phyloP scores from a whole-genome alignment of 2,888 invertebrate genomes.

The Melanargia galathea region DNA sequence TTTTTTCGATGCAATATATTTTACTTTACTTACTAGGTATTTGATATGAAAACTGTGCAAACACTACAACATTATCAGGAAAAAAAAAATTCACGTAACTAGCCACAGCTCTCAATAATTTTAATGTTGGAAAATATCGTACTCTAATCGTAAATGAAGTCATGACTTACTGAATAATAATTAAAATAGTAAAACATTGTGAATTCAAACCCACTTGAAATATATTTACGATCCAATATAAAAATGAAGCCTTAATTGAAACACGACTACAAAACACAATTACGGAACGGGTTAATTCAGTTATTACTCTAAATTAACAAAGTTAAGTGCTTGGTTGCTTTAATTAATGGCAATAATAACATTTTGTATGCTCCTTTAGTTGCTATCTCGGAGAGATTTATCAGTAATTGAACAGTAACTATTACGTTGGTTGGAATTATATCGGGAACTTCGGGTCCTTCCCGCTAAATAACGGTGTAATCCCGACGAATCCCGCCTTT shows the following conservation, averaged over 20 bases:
- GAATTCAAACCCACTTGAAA: constrained; percentile 13
- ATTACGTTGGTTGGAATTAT: constrained; percentile 64
- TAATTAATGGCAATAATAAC: constrained; percentile 53
- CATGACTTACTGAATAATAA: not conserved
- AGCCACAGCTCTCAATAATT: too few species aligned
- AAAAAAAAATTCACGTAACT: too few species aligned
- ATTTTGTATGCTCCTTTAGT: constrained; percentile 57
- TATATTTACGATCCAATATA: constrained; percentile 21
- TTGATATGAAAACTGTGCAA: too few species aligned
- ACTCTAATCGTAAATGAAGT: too few species aligned
- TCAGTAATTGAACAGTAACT: constrained; percentile 68
- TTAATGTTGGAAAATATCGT: too few species aligned
- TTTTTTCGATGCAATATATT: too few species aligned
- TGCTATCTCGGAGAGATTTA: constrained; percentile 63
- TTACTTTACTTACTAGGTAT: too few species aligned
- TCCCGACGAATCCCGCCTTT: constrained; percentile 58
- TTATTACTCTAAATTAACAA: constrained; percentile 45
- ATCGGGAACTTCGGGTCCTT: constrained; percentile 57
- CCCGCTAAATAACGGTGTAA: constrained; percentile 57
- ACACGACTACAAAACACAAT: constrained; percentile 26
- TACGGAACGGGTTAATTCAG: constrained; percentile 42
- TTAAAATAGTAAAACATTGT: constrained; percentile 16
- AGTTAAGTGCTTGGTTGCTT: constrained; percentile 44
- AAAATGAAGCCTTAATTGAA: constrained; percentile 22
- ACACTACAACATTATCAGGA: too few species aligned